A percentile compares a stretch with the other conserved stretches of the same genome.
Evolutionary conservation across 2,113 vertebrate genomes (phyloP).

Genomic region (Rhodinocichla rosea): DNA sequence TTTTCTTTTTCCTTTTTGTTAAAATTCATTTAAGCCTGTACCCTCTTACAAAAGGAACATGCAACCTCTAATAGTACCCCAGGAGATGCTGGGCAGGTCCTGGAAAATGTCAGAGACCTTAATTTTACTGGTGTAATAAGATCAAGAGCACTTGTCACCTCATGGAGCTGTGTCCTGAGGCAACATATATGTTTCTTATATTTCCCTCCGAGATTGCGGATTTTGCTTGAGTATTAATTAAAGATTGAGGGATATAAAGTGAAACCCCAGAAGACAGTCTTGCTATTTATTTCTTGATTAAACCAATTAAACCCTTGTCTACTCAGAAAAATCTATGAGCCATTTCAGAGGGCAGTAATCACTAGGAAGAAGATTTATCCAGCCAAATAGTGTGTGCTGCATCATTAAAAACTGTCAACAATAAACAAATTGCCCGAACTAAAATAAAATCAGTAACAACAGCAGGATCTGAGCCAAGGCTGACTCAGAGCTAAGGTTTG

Average conservation of each 20-base stretch:
- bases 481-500: not conserved
- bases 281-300: conserved; percentile 34
- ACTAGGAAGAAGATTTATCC: not conserved
- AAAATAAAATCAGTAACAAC: not conserved
- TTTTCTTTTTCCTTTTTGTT: not conserved
- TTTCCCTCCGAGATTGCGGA: not conserved
- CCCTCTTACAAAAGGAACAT: not conserved
- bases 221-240: conserved; percentile 42
- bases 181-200: not conserved
- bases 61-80: not conserved
- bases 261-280: conserved; percentile 3
- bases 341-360: not conserved
- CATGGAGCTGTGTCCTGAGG: not conserved
- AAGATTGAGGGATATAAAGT: not conserved
- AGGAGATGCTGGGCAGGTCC: not conserved
- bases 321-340: conserved; percentile 5
- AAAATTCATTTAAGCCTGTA: not conserved
- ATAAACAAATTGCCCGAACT: not conserved
- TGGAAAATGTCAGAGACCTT: not conserved
- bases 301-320: conserved; percentile 17
- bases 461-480: not conserved
- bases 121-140: not conserved
- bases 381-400: not conserved
- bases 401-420: not conserved
- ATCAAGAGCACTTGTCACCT: not conserved